phyloP scores from a whole-genome alignment of 2,888 invertebrate species.

The Bhutanitis thaidina region DNA sequence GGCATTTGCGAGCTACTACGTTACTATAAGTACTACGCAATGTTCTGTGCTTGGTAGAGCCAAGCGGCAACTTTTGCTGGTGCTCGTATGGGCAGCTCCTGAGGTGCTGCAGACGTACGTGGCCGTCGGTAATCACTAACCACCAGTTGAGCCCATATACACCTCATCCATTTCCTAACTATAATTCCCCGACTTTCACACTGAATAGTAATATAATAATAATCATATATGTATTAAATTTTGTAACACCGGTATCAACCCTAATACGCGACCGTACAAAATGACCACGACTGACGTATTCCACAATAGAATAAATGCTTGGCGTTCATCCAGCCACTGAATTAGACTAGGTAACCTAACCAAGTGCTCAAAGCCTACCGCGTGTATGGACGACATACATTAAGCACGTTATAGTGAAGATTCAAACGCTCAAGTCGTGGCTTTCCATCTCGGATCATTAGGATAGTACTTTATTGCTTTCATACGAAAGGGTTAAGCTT shows the following conservation, averaged over 20 bases:
- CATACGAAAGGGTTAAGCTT: not conserved
- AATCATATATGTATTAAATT: too few species aligned
- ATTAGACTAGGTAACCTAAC: constrained; percentile 55
- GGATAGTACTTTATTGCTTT: constrained; percentile 2
- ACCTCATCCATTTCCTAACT: too few species aligned
- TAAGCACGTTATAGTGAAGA: not conserved
- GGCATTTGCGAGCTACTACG: too few species aligned
- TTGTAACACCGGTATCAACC: constrained; percentile 34
- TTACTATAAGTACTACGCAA: too few species aligned
- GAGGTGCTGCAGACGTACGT: too few species aligned
- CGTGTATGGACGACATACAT: constrained; percentile 1
- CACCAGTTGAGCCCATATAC: too few species aligned
- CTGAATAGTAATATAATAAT: too few species aligned
- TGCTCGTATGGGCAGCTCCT: too few species aligned
- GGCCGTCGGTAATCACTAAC: too few species aligned
- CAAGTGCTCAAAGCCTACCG: constrained; percentile 15
- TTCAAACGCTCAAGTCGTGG: not conserved
- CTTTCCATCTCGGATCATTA: constrained; percentile 6
- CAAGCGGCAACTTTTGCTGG: too few species aligned
- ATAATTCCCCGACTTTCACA: too few species aligned
- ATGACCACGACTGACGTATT: constrained; percentile 47
- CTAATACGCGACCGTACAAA: constrained; percentile 52
- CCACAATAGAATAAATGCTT: constrained; percentile 73
- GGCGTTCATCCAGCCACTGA: constrained; percentile 69
- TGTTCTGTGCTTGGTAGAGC: too few species aligned